These are phyloP conservation scores for Acanthurus leucopareius DNA, from an alignment of 2,797 vertebrate genomes.

Conservation along the genomic window DNA sequence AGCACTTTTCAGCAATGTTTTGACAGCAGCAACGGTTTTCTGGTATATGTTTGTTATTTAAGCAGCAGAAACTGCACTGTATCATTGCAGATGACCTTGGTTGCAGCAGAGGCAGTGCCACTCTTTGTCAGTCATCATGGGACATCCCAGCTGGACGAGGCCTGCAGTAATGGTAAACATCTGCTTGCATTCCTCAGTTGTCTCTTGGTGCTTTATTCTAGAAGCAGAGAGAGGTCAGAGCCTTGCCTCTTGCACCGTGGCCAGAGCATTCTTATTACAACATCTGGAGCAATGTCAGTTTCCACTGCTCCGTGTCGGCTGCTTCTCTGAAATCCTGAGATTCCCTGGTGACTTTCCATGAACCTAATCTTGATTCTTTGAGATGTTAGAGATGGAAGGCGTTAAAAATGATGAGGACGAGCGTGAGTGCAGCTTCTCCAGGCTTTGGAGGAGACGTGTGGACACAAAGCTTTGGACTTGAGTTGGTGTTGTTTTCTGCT, in stretches of 20 bases:
- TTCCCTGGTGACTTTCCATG: slow-evolving; percentile 20
- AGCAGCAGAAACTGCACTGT: slow-evolving; percentile 1
- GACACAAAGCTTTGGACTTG: slow-evolving; percentile 49
- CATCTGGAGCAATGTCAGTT: slow-evolving; percentile 69
- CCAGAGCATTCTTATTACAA: slow-evolving; percentile 57
- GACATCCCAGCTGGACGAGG: slow-evolving; percentile 46
- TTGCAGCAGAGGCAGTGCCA: slow-evolving; percentile 27
- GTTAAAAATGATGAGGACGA: background rate
- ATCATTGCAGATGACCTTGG: slow-evolving; percentile 36
- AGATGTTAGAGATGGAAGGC: slow-evolving; percentile 19
- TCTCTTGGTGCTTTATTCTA: slow-evolving; percentile 60
- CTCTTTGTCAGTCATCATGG: slow-evolving; percentile 42
- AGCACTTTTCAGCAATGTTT: slow-evolving; percentile 5
- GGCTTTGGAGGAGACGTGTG: slow-evolving; percentile 33
- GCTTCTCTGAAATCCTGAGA: slow-evolving; percentile 19
- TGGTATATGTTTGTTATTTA: slow-evolving; percentile 1
- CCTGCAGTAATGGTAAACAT: slow-evolving; percentile 69
- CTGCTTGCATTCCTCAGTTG: slow-evolving; percentile 69
- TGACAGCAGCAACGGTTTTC: slow-evolving; percentile 5
- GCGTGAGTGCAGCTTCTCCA: slow-evolving; percentile 28
- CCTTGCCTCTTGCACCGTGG: slow-evolving; percentile 1
- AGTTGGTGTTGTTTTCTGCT: slow-evolving; percentile 50
- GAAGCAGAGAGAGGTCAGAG: slow-evolving; percentile 57
- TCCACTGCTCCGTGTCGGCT: slow-evolving; percentile 48
- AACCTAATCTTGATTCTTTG: slow-evolving; percentile 14